Evolutionary conservation across 1,140 invertebrate genomes (phyloP), one percentile per base, ranked within the genome.

Genomic region (Xylocopa sonorina): DNA sequence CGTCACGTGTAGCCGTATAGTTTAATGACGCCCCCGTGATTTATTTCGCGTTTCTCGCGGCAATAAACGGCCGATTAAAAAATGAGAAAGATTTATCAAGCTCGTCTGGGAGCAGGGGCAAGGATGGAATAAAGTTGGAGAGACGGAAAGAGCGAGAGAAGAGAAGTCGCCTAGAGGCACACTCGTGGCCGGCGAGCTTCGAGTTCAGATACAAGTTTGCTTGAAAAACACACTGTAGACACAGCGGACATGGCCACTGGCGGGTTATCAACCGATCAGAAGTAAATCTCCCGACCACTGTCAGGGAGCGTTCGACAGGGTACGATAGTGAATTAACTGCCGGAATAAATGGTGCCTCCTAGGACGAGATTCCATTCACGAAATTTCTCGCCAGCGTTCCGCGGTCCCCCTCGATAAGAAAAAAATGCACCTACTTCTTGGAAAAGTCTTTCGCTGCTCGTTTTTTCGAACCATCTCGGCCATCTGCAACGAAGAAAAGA

Each of bases 221-320:
- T 86, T 83, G 78, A 87, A 83, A 86, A 87, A 87, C 85, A 86
- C 85, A 85, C 85, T 87, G 84, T 81, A 87, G 85, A 87, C 82
- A 86, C 73, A 79, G 78, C 81, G 73, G 80, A 86, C 84, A 86
- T 78, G 83, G 83, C 75, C 84, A 85, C 83, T 85, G 83, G 76
- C 74, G 75, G 66, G 81, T 86, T 86, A 86, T 86, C 84, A 86
- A 84, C 85, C 85, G 85, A 87, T 87, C 85, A 76, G 84, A 74
- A 86, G 85, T 87, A 86, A 87, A 87, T 86, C 85, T 86, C 78
- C 51, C 78, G 84, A 69, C 66, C 78, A 78, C 81, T 85, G 85
- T 86, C 84, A 86, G 84, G 77, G 73, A 86, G 27, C 85, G 73
- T 87, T 87, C 86, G 86, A 87, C 85, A 87, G 82, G 83, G 55